These are phyloP conservation scores for Epirrhoe tristata DNA, from an alignment of 2,888 invertebrate genomes.

Conservation along the genomic window DNA sequence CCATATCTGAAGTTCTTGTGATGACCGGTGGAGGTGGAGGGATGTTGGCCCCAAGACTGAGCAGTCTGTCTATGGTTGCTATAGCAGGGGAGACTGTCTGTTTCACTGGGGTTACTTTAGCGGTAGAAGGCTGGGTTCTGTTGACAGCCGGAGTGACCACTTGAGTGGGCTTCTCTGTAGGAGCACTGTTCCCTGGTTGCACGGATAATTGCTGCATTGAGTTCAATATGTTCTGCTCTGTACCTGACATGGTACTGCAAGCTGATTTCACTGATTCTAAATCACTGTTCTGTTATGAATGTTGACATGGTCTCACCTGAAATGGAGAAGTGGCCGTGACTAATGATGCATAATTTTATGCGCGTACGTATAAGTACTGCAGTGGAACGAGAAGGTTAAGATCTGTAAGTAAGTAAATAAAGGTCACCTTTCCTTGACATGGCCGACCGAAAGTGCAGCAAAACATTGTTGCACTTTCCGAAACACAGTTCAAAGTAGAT, in stretches of 20 bases:
- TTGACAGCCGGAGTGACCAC: slow-evolving; percentile 82
- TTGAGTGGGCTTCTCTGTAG: slow-evolving; percentile 80
- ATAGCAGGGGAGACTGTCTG: slow-evolving; percentile 78
- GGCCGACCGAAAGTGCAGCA: slow-evolving; percentile 29
- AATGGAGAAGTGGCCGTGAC: slow-evolving; percentile 51
- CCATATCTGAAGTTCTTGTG: slow-evolving; percentile 76
- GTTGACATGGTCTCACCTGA: slow-evolving; percentile 72
- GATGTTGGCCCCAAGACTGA: slow-evolving; percentile 74
- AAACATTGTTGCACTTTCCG: slow-evolving; percentile 4
- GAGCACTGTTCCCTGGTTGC: slow-evolving; percentile 77
- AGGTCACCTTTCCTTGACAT: slow-evolving; percentile 38
- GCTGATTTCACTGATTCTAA: slow-evolving; percentile 43
- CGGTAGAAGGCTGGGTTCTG: slow-evolving; percentile 70
- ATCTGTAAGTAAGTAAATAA: slow-evolving; percentile 35
- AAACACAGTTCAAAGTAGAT: not conserved
- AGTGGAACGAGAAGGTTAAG: slow-evolving; percentile 41
- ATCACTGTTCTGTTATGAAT: slow-evolving; percentile 54
- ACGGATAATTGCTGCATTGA: slow-evolving; percentile 83
- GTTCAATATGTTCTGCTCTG: slow-evolving; percentile 82
- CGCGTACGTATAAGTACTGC: slow-evolving; percentile 25
- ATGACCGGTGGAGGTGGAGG: slow-evolving; percentile 80
- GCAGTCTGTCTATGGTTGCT: slow-evolving; percentile 80
- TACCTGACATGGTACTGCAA: slow-evolving; percentile 83
- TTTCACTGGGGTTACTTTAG: slow-evolving; percentile 74
- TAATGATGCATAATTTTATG: slow-evolving; percentile 39